Evolutionary conservation across 2,888 invertebrate genomes (phyloP).

Genomic region (Celastrina argiolus): DNA sequence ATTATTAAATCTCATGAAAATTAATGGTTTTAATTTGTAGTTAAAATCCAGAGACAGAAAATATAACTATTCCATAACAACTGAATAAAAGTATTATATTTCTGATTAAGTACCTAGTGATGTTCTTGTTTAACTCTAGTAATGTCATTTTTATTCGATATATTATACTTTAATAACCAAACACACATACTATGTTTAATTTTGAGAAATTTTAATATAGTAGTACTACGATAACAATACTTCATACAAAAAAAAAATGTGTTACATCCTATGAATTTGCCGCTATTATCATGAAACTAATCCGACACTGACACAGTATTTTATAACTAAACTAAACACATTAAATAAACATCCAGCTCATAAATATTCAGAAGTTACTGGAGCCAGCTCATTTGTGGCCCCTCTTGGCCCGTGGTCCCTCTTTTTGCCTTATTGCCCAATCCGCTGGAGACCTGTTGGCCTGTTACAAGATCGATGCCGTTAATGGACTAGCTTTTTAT

Average conservation of each 20-base stretch:
- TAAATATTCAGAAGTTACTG: conserved; percentile 73
- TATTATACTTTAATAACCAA: too few species aligned
- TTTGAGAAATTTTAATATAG: too few species aligned
- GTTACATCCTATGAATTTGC: not conserved
- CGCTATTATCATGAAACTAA: not conserved
- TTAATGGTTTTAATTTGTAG: too few species aligned
- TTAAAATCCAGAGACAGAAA: too few species aligned
- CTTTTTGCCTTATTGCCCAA: conserved; percentile 72
- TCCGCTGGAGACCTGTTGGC: conserved; percentile 66
- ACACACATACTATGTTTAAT: too few species aligned
- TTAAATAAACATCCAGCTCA: conserved; percentile 59
- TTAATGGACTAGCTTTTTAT: conserved; percentile 68
- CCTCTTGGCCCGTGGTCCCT: conserved; percentile 42
- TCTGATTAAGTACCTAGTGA: too few species aligned
- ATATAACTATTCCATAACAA: too few species aligned
- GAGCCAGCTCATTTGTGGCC: conserved; percentile 71
- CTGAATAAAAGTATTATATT: too few species aligned
- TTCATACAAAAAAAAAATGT: not conserved
- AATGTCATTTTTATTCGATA: too few species aligned
- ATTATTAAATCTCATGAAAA: too few species aligned
- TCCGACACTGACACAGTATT: conserved; percentile 27
- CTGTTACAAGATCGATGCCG: conserved; percentile 64
- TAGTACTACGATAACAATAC: too few species aligned
- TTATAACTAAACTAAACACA: conserved; percentile 50
- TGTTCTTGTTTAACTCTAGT: too few species aligned